Conservation (phyloP, 2,113 vertebrate genomes). For the Trochalopteron elliotii region DNA sequence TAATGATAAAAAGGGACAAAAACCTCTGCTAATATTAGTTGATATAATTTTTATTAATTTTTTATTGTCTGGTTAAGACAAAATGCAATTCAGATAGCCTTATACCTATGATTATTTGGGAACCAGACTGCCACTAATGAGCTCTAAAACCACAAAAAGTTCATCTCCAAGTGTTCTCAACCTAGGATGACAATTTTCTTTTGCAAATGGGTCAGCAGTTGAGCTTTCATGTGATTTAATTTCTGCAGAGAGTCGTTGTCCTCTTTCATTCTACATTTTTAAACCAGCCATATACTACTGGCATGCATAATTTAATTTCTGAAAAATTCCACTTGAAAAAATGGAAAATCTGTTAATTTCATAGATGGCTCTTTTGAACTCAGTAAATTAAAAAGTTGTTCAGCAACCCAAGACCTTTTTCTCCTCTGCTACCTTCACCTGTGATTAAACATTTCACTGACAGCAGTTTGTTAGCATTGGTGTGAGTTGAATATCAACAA, state of each 20-base stretch:
- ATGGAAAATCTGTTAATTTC: background rate
- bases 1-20: background rate
- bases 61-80: background rate
- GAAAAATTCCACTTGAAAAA: background rate
- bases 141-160: background rate
- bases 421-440: background rate
- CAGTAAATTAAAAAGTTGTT: background rate
- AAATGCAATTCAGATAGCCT: background rate
- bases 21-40: background rate
- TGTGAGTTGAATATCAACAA: background rate
- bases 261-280: background rate
- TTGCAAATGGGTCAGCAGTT: background rate
- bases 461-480: background rate
- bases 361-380: background rate
- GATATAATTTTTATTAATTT: background rate
- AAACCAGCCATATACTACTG: background rate
- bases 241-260: background rate
- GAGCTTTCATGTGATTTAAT: background rate
- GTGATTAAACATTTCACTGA: background rate
- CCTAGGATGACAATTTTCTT: background rate
- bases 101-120: too few species aligned
- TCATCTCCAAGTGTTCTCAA: fast-evolving
- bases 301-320: background rate
- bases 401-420: background rate
- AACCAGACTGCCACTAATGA: background rate